These are phyloP conservation scores for Melanotaenia maccullochi DNA, from an alignment of 2,797 vertebrate species.

Conservation along the genomic window DNA sequence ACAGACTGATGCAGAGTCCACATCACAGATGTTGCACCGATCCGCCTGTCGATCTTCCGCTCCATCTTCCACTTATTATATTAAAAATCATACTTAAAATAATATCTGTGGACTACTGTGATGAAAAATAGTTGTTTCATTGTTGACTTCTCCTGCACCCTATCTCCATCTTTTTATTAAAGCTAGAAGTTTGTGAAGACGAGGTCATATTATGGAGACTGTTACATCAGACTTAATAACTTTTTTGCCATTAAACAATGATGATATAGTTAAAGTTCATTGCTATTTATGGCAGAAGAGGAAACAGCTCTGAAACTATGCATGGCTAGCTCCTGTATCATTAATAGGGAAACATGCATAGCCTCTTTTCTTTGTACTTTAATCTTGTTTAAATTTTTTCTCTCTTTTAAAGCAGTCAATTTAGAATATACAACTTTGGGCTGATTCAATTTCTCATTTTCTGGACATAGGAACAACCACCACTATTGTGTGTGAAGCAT, in stretches of 20 bases:
- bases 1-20: too few relatives aligned
- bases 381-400: conserved; percentile 4
- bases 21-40: too few relatives aligned
- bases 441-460: conserved; percentile 31
- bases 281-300: not conserved
- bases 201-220: not conserved
- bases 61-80: not conserved
- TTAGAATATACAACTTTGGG: conserved; percentile 12
- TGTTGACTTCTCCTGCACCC: not conserved
- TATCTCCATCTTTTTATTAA: not conserved
- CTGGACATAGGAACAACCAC: conserved; percentile 39
- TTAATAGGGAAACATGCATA: conserved; percentile 17
- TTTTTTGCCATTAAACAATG: not conserved
- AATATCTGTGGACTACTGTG: not conserved
- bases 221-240: not conserved
- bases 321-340: not conserved
- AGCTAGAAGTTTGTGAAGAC: not conserved
- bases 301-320: conserved; percentile 14
- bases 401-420: conserved; percentile 14
- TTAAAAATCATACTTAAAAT: not conserved
- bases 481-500: conserved; percentile 47
- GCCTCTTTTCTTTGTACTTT: conserved; percentile 5
- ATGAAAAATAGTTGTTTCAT: not conserved
- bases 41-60: too few relatives aligned
- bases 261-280: conserved; percentile 7